Percentiles rank a stretch among this genome's conserved stretches.
phyloP scores from a whole-genome alignment of 2,888 invertebrate genomes.

The Cephus runcator region DNA sequence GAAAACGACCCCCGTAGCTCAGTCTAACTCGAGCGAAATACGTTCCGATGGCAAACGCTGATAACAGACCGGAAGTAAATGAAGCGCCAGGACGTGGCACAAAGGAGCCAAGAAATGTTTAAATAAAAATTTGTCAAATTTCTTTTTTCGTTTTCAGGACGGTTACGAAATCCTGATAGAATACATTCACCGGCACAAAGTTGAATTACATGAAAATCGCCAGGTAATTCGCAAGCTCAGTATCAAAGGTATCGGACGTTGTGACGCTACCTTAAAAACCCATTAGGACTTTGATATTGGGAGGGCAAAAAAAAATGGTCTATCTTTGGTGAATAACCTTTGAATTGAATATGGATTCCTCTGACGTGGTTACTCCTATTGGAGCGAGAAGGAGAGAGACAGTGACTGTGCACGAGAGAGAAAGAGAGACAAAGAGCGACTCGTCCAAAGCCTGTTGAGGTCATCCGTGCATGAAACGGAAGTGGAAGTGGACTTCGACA shows the following conservation, averaged over 20 bases:
- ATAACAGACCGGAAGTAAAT: background rate
- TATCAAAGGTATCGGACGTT: background rate
- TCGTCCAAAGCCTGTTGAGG: slow-evolving; percentile 23
- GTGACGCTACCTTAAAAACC: background rate
- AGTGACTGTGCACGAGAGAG: slow-evolving; percentile 12
- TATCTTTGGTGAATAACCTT: background rate
- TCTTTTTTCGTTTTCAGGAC: background rate
- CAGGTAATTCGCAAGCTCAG: background rate
- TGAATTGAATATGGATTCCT: background rate
- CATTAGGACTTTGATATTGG: background rate
- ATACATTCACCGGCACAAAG: slow-evolving; percentile 1
- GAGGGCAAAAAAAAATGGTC: background rate
- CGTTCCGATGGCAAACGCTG: background rate
- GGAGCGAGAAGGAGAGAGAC: background rate
- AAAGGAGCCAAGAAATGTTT: background rate
- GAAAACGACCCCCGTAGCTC: background rate
- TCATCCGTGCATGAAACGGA: slow-evolving; percentile 36
- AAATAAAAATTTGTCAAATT: background rate
- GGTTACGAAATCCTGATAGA: slow-evolving; percentile 3
- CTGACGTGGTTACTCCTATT: background rate
- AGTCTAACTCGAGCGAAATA: background rate
- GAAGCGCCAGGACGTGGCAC: background rate
- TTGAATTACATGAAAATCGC: slow-evolving; percentile 14
- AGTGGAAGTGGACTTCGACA: slow-evolving; percentile 28
- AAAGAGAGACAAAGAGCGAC: slow-evolving; percentile 21